These are phyloP conservation scores for Ceramica pisi DNA, from an alignment of 2,888 invertebrate species.

Conservation along the genomic window DNA sequence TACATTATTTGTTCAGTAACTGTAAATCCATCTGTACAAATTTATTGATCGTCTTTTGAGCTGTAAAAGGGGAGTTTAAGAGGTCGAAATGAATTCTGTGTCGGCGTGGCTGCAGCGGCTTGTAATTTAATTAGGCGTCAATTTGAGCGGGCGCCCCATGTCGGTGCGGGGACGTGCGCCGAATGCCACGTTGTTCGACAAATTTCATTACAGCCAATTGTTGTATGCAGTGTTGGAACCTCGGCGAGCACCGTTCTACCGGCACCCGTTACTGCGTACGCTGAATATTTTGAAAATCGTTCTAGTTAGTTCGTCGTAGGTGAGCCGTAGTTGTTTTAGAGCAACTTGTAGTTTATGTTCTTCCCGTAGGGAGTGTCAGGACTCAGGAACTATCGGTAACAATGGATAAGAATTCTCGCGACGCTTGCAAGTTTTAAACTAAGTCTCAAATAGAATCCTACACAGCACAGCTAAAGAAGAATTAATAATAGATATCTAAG, in stretches of 20 bases:
- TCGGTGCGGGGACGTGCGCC: constrained; percentile 82
- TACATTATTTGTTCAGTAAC: constrained; percentile 30
- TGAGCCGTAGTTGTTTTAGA: background rate
- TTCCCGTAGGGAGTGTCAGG: background rate
- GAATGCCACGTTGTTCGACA: constrained; percentile 81
- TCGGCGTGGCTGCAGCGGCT: constrained; percentile 75
- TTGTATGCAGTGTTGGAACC: constrained; percentile 73
- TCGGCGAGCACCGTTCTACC: constrained; percentile 58
- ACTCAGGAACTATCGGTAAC: constrained; percentile 13
- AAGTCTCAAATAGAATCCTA: background rate
- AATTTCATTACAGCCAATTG: constrained; percentile 83
- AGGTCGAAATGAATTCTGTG: constrained; percentile 76
- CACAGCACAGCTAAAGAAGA: background rate
- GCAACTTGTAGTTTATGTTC: background rate
- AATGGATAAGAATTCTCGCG: constrained; percentile 14
- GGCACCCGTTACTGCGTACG: constrained; percentile 53
- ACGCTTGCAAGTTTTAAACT: constrained; percentile 17
- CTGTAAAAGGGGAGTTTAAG: constrained; percentile 67
- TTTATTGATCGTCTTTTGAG: constrained; percentile 62
- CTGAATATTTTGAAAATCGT: constrained; percentile 43
- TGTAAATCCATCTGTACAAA: constrained; percentile 43
- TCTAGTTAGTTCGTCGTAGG: background rate
- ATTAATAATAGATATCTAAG: background rate
- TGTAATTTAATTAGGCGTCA: constrained; percentile 87
- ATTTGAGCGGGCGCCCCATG: constrained; percentile 76